A percentile compares a stretch with the other conserved stretches of the same genome.
Evolutionary conservation across 1,140 invertebrate species (phyloP).

Genomic region (Gonioctena quinquepunctata): DNA sequence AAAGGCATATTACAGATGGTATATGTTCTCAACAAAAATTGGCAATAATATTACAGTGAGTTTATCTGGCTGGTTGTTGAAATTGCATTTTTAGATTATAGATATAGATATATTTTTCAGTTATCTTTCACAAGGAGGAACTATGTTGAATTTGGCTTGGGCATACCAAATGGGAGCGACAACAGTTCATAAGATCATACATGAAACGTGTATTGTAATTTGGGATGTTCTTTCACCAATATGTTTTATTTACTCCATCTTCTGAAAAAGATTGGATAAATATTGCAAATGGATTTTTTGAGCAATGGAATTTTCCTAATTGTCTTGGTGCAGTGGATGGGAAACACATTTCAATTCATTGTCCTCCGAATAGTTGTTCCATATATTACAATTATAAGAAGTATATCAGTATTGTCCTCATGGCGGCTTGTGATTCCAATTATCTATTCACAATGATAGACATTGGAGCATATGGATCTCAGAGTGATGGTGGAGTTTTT

Average conservation of each 20-base stretch:
- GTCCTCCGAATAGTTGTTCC: slow-evolving; percentile 17
- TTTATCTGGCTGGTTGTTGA: neutral
- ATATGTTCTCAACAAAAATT: neutral
- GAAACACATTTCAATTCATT: slow-evolving; percentile 30
- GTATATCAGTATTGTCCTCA: slow-evolving; percentile 53
- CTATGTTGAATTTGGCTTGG: slow-evolving; percentile 14
- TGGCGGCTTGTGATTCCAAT: slow-evolving; percentile 54
- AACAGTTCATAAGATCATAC: slow-evolving; percentile 24
- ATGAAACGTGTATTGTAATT: slow-evolving; percentile 40
- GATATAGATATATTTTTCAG: slow-evolving; percentile 10
- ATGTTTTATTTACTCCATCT: slow-evolving; percentile 7
- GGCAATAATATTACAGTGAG: slow-evolving; percentile 4
- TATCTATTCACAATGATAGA: slow-evolving; percentile 53
- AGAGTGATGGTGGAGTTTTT: slow-evolving; percentile 45
- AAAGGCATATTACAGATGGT: neutral
- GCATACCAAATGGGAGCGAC: slow-evolving; percentile 13
- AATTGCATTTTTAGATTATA: too few species aligned
- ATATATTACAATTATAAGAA: slow-evolving; percentile 53
- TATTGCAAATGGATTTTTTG: too few species aligned
- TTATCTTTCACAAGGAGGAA: slow-evolving; percentile 17
- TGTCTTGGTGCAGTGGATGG: too few species aligned
- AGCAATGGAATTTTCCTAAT: too few species aligned
- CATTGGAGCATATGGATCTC: slow-evolving; percentile 50
- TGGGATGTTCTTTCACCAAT: slow-evolving; percentile 34
- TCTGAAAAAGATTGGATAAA: slow-evolving; percentile 21